Percentiles rank a stretch among this genome's conserved stretches.
Conservation (phyloP, 2,113 vertebrate species). For the Mormyrus iriodes region DNA sequence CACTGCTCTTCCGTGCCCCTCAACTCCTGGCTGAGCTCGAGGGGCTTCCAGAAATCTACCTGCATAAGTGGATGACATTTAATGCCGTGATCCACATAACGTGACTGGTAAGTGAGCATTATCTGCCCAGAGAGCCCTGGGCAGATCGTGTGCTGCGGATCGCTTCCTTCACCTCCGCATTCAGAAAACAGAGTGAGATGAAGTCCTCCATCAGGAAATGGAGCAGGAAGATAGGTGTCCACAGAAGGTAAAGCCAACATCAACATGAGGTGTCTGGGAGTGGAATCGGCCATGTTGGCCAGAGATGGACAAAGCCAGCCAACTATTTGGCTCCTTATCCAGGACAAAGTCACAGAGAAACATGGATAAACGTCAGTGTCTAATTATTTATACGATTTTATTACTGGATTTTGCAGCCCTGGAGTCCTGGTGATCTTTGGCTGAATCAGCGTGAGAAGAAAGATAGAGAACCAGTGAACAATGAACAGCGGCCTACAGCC, state of each 20-base stretch:
- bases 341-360: not conserved
- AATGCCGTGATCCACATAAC: not conserved
- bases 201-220: not conserved
- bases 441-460: not conserved
- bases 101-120: not conserved
- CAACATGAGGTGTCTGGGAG: not conserved
- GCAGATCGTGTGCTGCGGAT: not conserved
- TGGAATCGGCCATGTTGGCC: too few species aligned
- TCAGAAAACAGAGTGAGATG: not conserved
- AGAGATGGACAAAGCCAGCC: not conserved
- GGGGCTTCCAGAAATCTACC: not conserved
- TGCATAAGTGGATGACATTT: not conserved
- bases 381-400: not conserved
- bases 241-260: not conserved
- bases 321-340: not conserved
- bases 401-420: not conserved
- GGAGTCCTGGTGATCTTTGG: not conserved
- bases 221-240: not conserved
- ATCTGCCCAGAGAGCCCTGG: not conserved
- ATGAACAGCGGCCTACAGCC: not conserved
- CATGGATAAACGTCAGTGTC: not conserved
- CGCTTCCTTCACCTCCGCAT: not conserved
- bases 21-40: not conserved
- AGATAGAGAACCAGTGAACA: not conserved
- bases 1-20: not conserved